A percentile compares a stretch with the other conserved stretches of the same genome.
These are phyloP conservation scores for Corythornis cristatus DNA, from an alignment of 2,113 vertebrate genomes.

Conservation along the genomic window DNA sequence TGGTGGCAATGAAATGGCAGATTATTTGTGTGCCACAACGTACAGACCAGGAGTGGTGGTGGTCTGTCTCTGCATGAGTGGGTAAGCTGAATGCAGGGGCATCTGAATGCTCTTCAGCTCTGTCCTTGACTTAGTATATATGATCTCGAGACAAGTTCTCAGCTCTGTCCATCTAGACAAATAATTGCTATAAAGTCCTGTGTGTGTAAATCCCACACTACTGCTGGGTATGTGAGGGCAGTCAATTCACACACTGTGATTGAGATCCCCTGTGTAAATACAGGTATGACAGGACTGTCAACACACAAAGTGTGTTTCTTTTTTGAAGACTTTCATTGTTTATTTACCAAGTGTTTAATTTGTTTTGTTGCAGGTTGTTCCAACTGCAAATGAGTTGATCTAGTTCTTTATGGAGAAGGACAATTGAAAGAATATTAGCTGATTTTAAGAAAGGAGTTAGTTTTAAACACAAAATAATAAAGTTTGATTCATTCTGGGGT, in stretches of 20 bases:
- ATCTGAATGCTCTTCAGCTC: background rate
- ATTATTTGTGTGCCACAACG: background rate
- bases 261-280: background rate
- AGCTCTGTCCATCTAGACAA: background rate
- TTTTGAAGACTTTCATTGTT: background rate
- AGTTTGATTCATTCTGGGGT: background rate
- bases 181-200: background rate
- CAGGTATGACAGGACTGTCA: background rate
- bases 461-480: background rate
- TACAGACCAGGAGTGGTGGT: background rate
- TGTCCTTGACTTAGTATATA: background rate
- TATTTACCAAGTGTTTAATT: background rate
- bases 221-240: background rate
- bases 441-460: background rate
- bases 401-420: background rate
- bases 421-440: background rate
- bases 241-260: no score
- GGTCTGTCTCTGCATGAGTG: accelerated
- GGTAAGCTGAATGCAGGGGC: background rate
- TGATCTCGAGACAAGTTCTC: background rate
- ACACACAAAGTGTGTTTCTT: background rate
- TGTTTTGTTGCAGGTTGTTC: background rate
- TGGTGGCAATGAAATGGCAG: background rate
- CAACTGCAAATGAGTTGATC: background rate
- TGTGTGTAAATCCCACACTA: accelerated